Base-by-base conservation (phyloP, 2,113 vertebrate genomes). In the Crotalus horridus region DNA sequence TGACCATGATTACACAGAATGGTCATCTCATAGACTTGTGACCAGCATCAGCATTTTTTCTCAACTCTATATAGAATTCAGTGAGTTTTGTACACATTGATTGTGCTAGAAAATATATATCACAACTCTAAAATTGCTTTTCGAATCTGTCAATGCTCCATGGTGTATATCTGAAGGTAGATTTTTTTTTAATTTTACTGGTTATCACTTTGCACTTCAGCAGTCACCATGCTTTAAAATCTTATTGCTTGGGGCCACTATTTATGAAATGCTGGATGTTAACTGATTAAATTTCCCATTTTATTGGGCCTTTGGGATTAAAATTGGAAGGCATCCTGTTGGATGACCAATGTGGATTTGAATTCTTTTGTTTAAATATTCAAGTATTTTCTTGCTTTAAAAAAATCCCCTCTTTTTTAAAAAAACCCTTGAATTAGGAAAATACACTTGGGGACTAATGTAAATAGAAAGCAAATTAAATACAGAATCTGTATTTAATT, bases 391-490 rank as follows among this genome's bases (percentile, higher is more conserved):
- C 54, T 58, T 74, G 46, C 10, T 88, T 86, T 87, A n/a, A 69
- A 33, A 69, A 81, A 81, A 81, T 12, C 26, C n/a, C 48, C 56
- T 8, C 8, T 51, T 51, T 51, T 51, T 48, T 1, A 1, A 51
- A 51, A 51, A 9, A 51, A 51, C 8, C 48, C 13, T 93, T 85
- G 74, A 90, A 61, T 58, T 85, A 48, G 6, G 6, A 23, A 85
- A 56, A 55, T 89, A 17, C 13, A 56, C 12, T 74, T 91, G 24
- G 21, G 46, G 64, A 93, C 88, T 87, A 17, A 91, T 93, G 93
- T 90, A 94, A 91, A 74, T 26, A 90, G 89, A 94, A 92, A 92
- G 85, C 46, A 93, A 93, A 93, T 87, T 21, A 53, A 92, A 81
- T 95, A 94, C 53, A 64, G 87, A 85, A 94, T 93, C 94, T 85